Percentiles rank a stretch among this genome's conserved stretches.
Evolutionary conservation across 2,797 vertebrate genomes (phyloP).

Genomic region (Poeciliopsis turneri): DNA sequence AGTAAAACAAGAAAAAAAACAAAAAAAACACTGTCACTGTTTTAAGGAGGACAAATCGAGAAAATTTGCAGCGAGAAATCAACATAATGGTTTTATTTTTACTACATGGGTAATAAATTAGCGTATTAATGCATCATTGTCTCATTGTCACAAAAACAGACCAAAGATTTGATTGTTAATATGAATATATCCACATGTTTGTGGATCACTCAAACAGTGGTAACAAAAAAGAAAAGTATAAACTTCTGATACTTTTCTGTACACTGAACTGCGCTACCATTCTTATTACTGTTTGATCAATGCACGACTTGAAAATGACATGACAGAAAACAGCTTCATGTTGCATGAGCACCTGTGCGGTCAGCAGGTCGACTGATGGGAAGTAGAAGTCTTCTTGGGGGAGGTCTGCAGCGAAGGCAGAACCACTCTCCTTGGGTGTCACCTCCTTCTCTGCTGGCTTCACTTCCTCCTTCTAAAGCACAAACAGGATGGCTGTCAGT

Average conservation of each 20-base stretch:
- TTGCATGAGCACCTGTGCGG: slow-evolving; percentile 87
- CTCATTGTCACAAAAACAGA: neutral
- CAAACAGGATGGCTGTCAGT: slow-evolving; percentile 28
- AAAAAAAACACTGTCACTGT: neutral
- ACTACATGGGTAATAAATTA: neutral
- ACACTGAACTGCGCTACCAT: too few relatives aligned
- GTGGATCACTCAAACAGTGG: too few relatives aligned
- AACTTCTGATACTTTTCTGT: neutral
- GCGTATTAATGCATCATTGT: neutral
- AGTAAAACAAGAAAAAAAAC: neutral
- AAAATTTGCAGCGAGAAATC: neutral
- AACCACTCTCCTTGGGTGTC: slow-evolving; percentile 55
- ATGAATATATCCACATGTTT: neutral
- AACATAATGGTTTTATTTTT: neutral
- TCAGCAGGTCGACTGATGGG: slow-evolving; percentile 95
- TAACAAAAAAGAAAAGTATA: neutral
- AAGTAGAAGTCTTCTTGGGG: slow-evolving; percentile 89
- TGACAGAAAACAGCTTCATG: neutral
- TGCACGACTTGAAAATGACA: neutral
- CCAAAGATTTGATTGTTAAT: neutral
- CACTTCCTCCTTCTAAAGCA: slow-evolving; percentile 70
- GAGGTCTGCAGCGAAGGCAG: slow-evolving; percentile 70
- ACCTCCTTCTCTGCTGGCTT: slow-evolving; percentile 52
- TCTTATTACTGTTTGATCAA: neutral
- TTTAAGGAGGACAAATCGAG: neutral